Evolutionary conservation across 2,888 invertebrate genomes (phyloP), one percentile per base, ranked within the genome.

Genomic region (Nymphalis c-album): DNA sequence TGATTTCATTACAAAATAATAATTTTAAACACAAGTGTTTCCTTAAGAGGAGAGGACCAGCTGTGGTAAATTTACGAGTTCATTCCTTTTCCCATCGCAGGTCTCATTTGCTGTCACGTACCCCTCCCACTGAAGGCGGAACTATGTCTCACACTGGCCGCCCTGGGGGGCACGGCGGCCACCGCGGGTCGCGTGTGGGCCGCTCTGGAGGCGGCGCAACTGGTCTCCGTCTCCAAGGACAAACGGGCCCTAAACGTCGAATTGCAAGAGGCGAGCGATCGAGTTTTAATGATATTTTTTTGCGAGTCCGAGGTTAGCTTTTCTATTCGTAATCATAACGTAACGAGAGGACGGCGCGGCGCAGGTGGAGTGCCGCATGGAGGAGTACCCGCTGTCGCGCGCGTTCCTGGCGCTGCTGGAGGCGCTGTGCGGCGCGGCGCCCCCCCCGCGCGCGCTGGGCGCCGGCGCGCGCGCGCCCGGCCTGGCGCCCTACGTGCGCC

Each of bases 401-500:
- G 97, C 97, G 1, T 95, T 98, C 83, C 90, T 99, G 8, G 87
- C 93, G 63, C 93, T 98, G 10, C 82, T 99, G 20, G 94, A 95
- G 74, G 92, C 95, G 0, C 91, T 99, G 63, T 95, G 96, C 18
- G 93, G 93, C 63, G 95, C 95, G 48, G 95, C 94, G 16, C 94
- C 95, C 0, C 93, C 96, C 64, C 96, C 97, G 0, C 93, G 95
- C 67, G 94, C 95, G 40, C 88, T 98, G 22, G 98, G 98, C 0
- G 96, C 96, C 1, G 97, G 98, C 0, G 92, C 94, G 0, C 93
- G 98, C 31, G 93, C 95, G 45, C 96, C 97, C 0, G 98, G 98
- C 0, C 95, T 98, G 69, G 96, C 97, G 86, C 98, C 98, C 0
- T 98, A 98, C 85, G 87, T 98, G 63, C 94, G 95, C 7, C 98